A percentile compares a stretch with the other conserved stretches of the same genome.
Evolutionary conservation across 2,888 invertebrate species (phyloP).

Genomic region (Apeira syringaria): DNA sequence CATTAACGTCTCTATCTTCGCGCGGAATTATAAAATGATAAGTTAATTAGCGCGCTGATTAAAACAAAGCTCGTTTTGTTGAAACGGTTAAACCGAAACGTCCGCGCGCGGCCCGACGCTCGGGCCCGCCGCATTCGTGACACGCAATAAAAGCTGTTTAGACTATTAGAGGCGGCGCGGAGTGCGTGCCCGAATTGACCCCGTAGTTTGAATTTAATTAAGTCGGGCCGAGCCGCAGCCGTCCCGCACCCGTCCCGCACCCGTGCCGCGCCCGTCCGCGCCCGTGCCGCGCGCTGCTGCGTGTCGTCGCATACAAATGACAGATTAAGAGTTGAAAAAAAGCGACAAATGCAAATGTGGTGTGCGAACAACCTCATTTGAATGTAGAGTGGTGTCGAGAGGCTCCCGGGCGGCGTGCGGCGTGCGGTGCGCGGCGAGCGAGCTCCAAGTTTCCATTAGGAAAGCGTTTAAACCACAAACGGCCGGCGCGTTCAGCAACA

Average conservation of each 20-base stretch:
- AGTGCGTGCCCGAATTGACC: conserved; percentile 7
- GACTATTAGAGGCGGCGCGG: conserved; percentile 6
- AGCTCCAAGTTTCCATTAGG: no score
- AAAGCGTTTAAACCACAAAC: no score
- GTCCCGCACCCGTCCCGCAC: conserved; percentile 8
- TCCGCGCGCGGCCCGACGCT: conserved; percentile 13
- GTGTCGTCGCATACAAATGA: conserved; percentile 43
- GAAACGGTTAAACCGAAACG: conserved; percentile 10
- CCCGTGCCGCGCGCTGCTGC: conserved; percentile 9
- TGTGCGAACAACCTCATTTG: conserved; percentile 25
- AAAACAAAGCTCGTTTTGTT: conserved; percentile 19
- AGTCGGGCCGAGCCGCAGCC: conserved; percentile 14
- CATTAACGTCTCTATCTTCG: neutral
- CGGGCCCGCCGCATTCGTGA: conserved; percentile 9
- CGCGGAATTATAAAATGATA: conserved; percentile 4
- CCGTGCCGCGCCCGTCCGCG: conserved; percentile 5
- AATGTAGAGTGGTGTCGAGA: conserved; percentile 16
- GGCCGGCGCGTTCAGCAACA: no score
- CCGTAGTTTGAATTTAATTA: conserved; percentile 35
- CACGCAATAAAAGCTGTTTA: conserved; percentile 20
- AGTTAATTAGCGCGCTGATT: conserved; percentile 16
- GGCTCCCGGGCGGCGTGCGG: neutral
- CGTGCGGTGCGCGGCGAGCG: neutral
- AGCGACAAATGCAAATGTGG: conserved; percentile 35
- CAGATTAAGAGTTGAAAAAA: conserved; percentile 38